These are phyloP conservation scores for Streblospio benedicti DNA, from an alignment of 1,140 invertebrate species.

Conservation along the genomic window DNA sequence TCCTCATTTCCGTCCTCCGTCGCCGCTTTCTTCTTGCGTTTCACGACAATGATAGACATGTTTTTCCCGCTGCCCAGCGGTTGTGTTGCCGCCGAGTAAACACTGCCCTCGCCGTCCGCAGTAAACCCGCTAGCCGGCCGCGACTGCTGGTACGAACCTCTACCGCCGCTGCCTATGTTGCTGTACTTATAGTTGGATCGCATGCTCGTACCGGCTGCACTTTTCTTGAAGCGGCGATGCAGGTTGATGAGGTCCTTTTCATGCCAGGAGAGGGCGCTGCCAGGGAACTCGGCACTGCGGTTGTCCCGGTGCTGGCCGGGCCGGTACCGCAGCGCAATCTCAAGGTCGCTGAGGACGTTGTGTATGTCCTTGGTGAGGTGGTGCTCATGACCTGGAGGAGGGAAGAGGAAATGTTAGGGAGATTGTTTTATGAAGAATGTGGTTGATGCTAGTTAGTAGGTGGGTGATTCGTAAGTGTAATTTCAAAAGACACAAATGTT, in stretches of 20 bases:
- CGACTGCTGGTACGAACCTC: too few relatives aligned
- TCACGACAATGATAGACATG: not conserved
- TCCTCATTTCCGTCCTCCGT: too few relatives aligned
- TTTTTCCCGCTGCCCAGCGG: not conserved
- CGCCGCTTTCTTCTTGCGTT: not conserved
- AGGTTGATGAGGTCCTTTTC: too few relatives aligned
- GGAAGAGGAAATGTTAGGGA: constrained; percentile 5
- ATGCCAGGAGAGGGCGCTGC: constrained; percentile 27
- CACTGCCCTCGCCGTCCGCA: too few relatives aligned
- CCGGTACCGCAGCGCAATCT: constrained; percentile 25
- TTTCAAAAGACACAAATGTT: too few relatives aligned
- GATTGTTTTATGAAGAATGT: not conserved
- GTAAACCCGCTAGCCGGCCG: too few relatives aligned
- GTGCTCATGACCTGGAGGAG: constrained; percentile 27
- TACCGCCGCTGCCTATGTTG: not conserved
- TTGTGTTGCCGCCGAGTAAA: not conserved
- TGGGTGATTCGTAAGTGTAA: too few relatives aligned
- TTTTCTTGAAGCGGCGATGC: not conserved
- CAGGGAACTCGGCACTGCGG: constrained; percentile 23
- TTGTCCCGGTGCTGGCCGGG: constrained; percentile 22
- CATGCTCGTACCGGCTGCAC: not conserved
- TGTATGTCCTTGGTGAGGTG: constrained; percentile 24
- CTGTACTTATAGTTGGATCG: not conserved
- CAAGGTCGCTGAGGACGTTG: constrained; percentile 25
- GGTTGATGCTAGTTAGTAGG: too few relatives aligned